phyloP scores from a whole-genome alignment of 2,797 vertebrate genomes.

The Phylloscopus collybita region DNA sequence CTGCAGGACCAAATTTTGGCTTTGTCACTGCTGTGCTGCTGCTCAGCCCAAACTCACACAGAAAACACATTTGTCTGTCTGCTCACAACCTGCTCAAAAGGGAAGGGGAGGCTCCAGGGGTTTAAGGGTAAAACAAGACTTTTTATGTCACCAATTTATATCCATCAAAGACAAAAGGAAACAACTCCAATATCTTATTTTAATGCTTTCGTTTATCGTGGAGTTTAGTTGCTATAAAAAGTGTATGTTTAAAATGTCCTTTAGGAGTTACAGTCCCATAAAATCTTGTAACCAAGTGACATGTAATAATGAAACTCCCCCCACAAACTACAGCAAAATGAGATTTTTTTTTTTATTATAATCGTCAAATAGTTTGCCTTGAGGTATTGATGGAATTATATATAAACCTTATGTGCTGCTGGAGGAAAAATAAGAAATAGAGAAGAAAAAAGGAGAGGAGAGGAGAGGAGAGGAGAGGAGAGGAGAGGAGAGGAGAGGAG shows the following conservation, averaged over 20 bases:
- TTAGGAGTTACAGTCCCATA: conserved; percentile 72
- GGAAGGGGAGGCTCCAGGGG: neutral
- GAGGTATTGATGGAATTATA: conserved; percentile 75
- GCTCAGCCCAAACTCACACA: neutral
- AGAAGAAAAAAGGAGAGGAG: no score
- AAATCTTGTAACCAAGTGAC: conserved; percentile 72
- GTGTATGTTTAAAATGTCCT: conserved; percentile 71
- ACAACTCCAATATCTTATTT: conserved; percentile 72
- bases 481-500: no score
- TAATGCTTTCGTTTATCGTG: conserved; percentile 77
- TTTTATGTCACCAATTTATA: conserved; percentile 48
- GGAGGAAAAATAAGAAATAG: neutral
- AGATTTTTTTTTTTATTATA: conserved; percentile 61
- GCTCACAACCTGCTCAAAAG: neutral
- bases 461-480: no score
- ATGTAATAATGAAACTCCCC: conserved; percentile 70
- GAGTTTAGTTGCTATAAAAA: conserved; percentile 73
- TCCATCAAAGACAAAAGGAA: conserved; percentile 73
- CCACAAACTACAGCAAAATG: conserved; percentile 68
- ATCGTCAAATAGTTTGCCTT: conserved; percentile 72
- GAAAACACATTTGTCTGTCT: neutral
- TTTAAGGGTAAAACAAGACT: neutral
- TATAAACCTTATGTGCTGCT: conserved; percentile 51
- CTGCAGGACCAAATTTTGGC: neutral
- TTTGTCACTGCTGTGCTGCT: neutral